Conservation (phyloP, 1,140 invertebrate species). For the Liolophura sinensis region DNA sequence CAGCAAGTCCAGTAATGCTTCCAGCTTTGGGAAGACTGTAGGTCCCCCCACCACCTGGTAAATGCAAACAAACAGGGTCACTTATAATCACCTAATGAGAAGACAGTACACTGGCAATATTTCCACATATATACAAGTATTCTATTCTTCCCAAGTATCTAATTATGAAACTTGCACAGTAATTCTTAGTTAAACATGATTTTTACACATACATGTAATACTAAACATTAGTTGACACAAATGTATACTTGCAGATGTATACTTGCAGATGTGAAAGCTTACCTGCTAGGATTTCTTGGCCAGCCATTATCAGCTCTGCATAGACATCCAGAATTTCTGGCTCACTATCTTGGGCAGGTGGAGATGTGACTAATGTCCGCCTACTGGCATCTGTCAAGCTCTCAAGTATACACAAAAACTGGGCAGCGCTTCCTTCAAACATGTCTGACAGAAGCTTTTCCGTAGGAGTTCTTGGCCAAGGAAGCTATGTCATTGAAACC, state of each 20-base stretch:
- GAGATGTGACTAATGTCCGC: constrained; percentile 47
- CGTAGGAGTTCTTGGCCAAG: constrained; percentile 57
- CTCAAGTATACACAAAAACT: constrained; percentile 56
- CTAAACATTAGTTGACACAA: too few relatives aligned
- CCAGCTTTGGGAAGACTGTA: too few relatives aligned
- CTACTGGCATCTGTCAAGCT: constrained; percentile 52
- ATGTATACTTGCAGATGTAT: neutral
- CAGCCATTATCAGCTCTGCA: constrained; percentile 55
- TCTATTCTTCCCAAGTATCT: too few relatives aligned
- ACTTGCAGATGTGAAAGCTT: constrained; percentile 3
- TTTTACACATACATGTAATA: too few relatives aligned
- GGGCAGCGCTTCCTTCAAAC: constrained; percentile 58
- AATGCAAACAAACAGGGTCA: too few relatives aligned
- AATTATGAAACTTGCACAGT: too few relatives aligned
- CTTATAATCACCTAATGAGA: too few relatives aligned
- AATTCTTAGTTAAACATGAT: neutral
- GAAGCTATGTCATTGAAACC: constrained; percentile 28
- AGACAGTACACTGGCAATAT: neutral
- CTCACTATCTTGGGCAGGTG: constrained; percentile 54
- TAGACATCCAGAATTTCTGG: constrained; percentile 57
- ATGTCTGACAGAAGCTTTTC: constrained; percentile 58
- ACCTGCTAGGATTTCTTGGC: constrained; percentile 56
- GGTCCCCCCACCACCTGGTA: too few relatives aligned
- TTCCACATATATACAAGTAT: too few relatives aligned
- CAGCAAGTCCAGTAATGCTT: too few relatives aligned